Conservation (phyloP, 2,888 invertebrate genomes). For the Herminia tarsipennalis region DNA sequence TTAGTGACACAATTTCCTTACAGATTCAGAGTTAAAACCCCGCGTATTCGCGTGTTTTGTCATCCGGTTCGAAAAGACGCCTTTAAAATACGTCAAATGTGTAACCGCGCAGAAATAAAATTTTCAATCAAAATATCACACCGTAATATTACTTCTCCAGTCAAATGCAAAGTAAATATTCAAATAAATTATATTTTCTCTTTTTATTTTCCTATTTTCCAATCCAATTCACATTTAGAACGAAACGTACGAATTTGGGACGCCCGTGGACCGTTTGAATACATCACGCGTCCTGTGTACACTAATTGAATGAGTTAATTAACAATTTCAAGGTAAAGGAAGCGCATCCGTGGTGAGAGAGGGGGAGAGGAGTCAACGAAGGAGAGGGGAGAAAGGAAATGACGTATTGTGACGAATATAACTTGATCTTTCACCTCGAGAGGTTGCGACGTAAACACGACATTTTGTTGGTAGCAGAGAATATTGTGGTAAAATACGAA, state of each 20-base stretch:
- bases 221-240: background rate
- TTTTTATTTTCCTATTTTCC: no score
- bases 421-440: slow-evolving; percentile 40
- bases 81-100: no score
- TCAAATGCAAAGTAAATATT: no score
- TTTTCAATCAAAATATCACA: no score
- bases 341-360: slow-evolving; percentile 50
- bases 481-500: background rate
- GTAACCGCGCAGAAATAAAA: no score
- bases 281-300: slow-evolving; percentile 39
- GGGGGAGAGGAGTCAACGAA: slow-evolving; percentile 28
- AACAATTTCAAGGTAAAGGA: slow-evolving; percentile 72
- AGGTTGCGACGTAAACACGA: background rate
- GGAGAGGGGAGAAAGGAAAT: slow-evolving; percentile 51
- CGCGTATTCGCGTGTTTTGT: no score
- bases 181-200: no score
- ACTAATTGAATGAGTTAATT: slow-evolving; percentile 65
- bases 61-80: no score
- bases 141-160: no score
- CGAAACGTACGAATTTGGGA: slow-evolving; percentile 1
- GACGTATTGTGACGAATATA: slow-evolving; percentile 48
- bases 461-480: background rate
- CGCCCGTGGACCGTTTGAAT: slow-evolving; percentile 16
- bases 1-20: no score
- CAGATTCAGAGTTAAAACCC: no score